Conservation (phyloP, 2,888 invertebrate species). For the Phania funesta region DNA sequence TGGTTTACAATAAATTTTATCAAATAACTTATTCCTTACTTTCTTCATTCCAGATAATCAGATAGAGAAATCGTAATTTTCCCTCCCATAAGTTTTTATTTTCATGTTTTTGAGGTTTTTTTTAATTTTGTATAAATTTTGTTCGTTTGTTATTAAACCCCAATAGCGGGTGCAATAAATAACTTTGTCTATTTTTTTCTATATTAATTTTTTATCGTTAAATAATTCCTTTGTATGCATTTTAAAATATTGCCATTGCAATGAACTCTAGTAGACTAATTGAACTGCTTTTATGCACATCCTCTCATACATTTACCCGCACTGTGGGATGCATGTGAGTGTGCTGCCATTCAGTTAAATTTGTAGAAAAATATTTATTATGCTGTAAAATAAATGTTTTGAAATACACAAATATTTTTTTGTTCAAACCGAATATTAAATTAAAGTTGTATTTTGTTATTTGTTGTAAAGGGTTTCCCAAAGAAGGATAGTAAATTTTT, state of each 20-base stretch:
- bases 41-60: too few relatives aligned
- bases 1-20: too few relatives aligned
- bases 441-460: too few relatives aligned
- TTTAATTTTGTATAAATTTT: neutral
- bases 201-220: slow-evolving; percentile 44
- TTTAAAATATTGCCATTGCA: slow-evolving; percentile 34
- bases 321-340: too few relatives aligned
- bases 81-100: slow-evolving; percentile 18
- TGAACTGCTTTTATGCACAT: slow-evolving; percentile 19
- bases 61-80: neutral
- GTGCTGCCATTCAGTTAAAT: neutral
- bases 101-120: neutral
- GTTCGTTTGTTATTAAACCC: neutral
- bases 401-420: neutral
- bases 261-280: slow-evolving; percentile 48
- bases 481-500: too few relatives aligned
- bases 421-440: too few relatives aligned
- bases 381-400: neutral
- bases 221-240: slow-evolving; percentile 48
- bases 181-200: slow-evolving; percentile 16
- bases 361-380: slow-evolving; percentile 21
- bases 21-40: too few relatives aligned
- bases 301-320: neutral
- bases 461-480: too few relatives aligned
- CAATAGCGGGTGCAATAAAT: slow-evolving; percentile 28